phyloP scores from a whole-genome alignment of 2,797 vertebrate species.

The Trematomus bernacchii region DNA sequence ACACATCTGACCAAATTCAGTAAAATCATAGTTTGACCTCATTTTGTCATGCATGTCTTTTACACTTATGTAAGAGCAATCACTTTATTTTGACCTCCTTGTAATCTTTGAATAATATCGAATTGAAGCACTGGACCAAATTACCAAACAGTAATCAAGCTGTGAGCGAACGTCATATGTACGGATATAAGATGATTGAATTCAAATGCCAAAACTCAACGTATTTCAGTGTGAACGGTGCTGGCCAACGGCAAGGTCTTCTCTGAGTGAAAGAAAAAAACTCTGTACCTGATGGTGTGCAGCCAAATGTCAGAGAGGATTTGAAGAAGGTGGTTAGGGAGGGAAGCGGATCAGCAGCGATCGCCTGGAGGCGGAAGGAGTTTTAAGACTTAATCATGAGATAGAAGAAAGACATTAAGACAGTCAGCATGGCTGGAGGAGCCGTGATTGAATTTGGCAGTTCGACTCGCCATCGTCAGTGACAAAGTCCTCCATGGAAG shows the following conservation, averaged over 20 bases:
- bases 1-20: no score
- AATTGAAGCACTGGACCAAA: no score
- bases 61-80: no score
- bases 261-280: conserved; percentile 24
- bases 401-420: conserved; percentile 50
- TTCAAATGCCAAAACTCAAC: neutral
- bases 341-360: conserved; percentile 43
- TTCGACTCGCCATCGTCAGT: conserved; percentile 29
- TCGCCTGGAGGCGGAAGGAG: conserved; percentile 45
- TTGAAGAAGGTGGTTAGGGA: conserved; percentile 34
- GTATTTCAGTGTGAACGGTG: neutral
- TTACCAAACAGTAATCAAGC: no score
- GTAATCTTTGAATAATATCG: no score
- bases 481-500: conserved; percentile 50
- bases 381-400: conserved; percentile 58
- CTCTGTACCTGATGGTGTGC: conserved; percentile 14
- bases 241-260: neutral
- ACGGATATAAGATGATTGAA: neutral
- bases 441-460: conserved; percentile 64
- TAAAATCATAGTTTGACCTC: no score
- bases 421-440: conserved; percentile 31
- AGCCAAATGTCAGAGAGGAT: conserved; percentile 58
- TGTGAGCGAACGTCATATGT: neutral
- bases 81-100: no score
- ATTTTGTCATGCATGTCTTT: no score